Evolutionary conservation across 1,140 invertebrate species (phyloP), one percentile per base, ranked within the genome.

Genomic region (Kradibia gibbosae): DNA sequence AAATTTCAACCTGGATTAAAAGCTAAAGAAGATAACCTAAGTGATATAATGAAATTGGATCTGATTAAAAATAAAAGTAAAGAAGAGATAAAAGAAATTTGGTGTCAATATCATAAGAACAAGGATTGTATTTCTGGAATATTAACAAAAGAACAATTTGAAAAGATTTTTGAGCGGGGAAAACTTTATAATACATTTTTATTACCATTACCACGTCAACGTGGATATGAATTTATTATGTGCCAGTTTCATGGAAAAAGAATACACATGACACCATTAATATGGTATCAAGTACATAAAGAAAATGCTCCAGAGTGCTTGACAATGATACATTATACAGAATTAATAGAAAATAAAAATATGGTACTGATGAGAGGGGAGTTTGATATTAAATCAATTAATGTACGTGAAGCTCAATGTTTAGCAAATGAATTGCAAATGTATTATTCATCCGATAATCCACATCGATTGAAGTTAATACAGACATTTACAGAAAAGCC

Each of bases 281-380:
- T 97, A 22, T 96, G 95, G 89, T 98, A 96, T 89, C 97, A 97
- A 93, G 93, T 96, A 1, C 95, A 97, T 85, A 95, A 97, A 89
- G 97, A 98, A 92, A 97, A 98, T 93, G 95, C 97, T 0, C 97
- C 97, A 0, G 96, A 97, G 88, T 98, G 97, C 90, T 90, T 98
- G 28, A 96, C 94, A 3, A 92, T 98, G 83, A 93, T 94, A 5
- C 95, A 98, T 89, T 98, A 96, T 85, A 94, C 94, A 20, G 97
- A 98, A 87, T 92, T 97, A 11, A 92, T 92, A 85, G 92, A 94
- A 45, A 92, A 93, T 48, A 97, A 98, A 91, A 95, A 94, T 11
- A 93, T 98, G 74, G 93, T 98, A 34, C 89, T 98, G 28, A 97
- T 98, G 96, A 93, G 94, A 78, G 97, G 97, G 57, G 96, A 98